phyloP scores from a whole-genome alignment of 1,140 invertebrate species.

The Archegozetes longisetosus region DNA sequence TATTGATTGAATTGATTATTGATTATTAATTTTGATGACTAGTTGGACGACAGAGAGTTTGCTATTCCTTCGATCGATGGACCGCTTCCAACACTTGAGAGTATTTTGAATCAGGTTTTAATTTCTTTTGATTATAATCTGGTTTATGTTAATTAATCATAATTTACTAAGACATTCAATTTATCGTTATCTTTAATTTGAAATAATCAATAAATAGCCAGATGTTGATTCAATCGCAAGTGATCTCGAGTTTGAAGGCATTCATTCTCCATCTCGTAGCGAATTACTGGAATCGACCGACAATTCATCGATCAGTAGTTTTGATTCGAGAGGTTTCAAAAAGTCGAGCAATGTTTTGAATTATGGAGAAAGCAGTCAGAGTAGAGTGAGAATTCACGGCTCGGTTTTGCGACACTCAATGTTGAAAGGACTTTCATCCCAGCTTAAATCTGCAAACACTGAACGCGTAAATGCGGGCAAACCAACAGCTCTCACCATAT shows the following conservation, averaged over 20 bases:
- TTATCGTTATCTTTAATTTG: constrained; percentile 4
- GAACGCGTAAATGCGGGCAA: constrained; percentile 74
- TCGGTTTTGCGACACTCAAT: constrained; percentile 23
- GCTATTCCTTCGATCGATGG: constrained; percentile 42
- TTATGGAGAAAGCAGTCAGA: not conserved
- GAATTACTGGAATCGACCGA: not conserved
- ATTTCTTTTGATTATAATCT: too few relatives aligned
- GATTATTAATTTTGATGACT: not conserved
- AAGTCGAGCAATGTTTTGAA: not conserved
- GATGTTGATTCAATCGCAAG: not conserved
- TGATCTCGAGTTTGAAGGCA: not conserved
- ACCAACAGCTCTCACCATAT: constrained; percentile 48
- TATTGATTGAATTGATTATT: too few relatives aligned
- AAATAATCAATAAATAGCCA: not conserved
- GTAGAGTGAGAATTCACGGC: not conserved
- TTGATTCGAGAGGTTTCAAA: not conserved
- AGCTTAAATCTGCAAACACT: constrained; percentile 52
- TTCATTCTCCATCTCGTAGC: not conserved
- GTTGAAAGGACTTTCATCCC: constrained; percentile 65
- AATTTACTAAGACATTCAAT: too few relatives aligned
- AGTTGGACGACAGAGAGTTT: not conserved
- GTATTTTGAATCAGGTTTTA: constrained; percentile 54
- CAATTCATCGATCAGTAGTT: not conserved
- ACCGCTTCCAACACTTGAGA: constrained; percentile 61
- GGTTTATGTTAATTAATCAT: too few relatives aligned